Conservation (phyloP, 2,888 invertebrate species). For the Eustalomyia histrio region DNA sequence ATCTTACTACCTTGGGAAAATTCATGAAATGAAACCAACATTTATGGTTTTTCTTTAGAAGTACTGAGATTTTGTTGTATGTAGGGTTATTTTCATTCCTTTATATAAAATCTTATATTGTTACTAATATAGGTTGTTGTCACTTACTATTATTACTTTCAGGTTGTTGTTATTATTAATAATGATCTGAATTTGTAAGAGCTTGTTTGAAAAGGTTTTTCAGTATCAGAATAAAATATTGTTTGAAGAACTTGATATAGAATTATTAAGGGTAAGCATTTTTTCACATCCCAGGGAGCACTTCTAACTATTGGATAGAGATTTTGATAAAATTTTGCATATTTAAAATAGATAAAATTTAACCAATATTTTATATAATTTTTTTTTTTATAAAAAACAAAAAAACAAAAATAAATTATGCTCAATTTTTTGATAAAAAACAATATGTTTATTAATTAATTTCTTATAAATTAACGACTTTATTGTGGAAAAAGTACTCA, state of each 20-base stretch:
- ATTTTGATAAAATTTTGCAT: too few relatives aligned
- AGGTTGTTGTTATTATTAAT: not conserved
- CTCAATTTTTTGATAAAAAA: too few relatives aligned
- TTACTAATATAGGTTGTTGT: not conserved
- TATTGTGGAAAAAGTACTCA: too few relatives aligned
- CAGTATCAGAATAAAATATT: not conserved
- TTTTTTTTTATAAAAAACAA: too few relatives aligned
- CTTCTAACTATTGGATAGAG: too few relatives aligned
- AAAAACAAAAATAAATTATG: too few relatives aligned
- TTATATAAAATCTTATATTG: not conserved
- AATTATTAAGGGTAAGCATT: not conserved
- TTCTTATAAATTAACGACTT: too few relatives aligned
- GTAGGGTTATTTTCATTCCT: not conserved
- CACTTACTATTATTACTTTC: not conserved
- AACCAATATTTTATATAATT: too few relatives aligned
- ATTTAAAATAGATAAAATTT: too few relatives aligned
- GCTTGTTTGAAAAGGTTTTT: not conserved
- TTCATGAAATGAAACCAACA: not conserved
- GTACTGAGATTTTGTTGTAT: not conserved
- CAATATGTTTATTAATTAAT: too few relatives aligned
- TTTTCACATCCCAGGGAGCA: too few relatives aligned
- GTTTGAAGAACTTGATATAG: not conserved
- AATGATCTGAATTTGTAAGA: not conserved
- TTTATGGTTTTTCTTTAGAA: not conserved
- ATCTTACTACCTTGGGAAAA: not conserved